Base-by-base conservation (phyloP, 2,888 invertebrate species). In the Oscheius sp. region DNA sequence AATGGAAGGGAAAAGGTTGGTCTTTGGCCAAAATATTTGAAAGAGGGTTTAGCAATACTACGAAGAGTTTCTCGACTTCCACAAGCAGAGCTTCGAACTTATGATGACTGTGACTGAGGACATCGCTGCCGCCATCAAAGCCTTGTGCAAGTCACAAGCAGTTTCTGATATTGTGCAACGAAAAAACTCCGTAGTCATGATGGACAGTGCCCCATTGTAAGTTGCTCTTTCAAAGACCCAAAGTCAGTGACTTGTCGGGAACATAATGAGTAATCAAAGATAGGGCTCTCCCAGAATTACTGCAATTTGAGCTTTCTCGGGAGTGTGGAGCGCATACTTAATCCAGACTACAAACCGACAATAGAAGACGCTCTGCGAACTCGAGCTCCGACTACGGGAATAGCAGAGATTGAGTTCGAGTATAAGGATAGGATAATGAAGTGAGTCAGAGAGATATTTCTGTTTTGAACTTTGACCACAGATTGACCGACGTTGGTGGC, bases 401-500 rank as follows among this genome's bases (percentile, higher is more conserved):
- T 63, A 13, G n/a, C 10, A 10, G 63, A 63, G 47, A 47, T 63
- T 2, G 63, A 63, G 21, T 63, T 63, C 50, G 29, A n/a, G 5
- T 63, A 63, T 29, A 63, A 63, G n/a, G 50, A 63, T 33, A 63
- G 32, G 48, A 63, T 63, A n/a, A 37, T 63, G n/a, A 21, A 48
- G 48, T 58, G 4, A 58, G 62, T 53, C 21, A 21, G 21, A 21
- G 21, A 21, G 21, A 21, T 21, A 21, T 53, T 62, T 42, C 47
- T 13, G 3, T 10, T 3, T 1, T 11, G 3, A 58, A 29, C 33
- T 9, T 7, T 33, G 32, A 3, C 32, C 21, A 9, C 35, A 63
- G 63, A 37, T 32, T 68, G 53, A 35, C 33, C 37, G 68, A 68
- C n/a, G 37, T 68, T 9, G 68, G 68, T 55, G 68, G 68, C 11